Conservation (phyloP, 2,888 invertebrate genomes). For the Cetonia aurata region DNA sequence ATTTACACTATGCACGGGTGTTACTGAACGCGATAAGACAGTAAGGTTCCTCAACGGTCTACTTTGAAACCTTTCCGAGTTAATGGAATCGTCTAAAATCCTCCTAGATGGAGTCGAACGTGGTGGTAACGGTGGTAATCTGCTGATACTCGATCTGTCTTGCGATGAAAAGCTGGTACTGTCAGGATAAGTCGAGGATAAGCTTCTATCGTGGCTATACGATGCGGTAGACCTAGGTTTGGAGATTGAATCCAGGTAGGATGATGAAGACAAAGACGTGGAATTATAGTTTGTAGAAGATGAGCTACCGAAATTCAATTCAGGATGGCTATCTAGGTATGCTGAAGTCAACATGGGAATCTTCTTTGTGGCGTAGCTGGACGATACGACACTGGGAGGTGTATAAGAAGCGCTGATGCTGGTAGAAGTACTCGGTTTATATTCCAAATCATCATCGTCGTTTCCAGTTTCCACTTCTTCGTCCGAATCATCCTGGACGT, state of each 20-base stretch:
- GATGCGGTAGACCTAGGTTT: slow-evolving; percentile 38
- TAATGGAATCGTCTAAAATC: slow-evolving; percentile 56
- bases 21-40: slow-evolving; percentile 54
- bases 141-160: neutral
- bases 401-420: slow-evolving; percentile 13
- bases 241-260: slow-evolving; percentile 27
- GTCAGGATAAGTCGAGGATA: slow-evolving; percentile 4
- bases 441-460: slow-evolving; percentile 15
- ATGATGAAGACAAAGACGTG: slow-evolving; percentile 29
- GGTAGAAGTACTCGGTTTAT: slow-evolving; percentile 13
- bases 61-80: slow-evolving; percentile 56
- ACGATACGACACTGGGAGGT: neutral
- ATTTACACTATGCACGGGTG: slow-evolving; percentile 49
- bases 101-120: slow-evolving; percentile 52
- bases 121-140: slow-evolving; percentile 45
- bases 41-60: slow-evolving; percentile 65
- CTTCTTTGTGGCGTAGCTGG: slow-evolving; percentile 25
- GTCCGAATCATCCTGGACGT: slow-evolving; percentile 45
- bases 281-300: slow-evolving; percentile 31
- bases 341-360: slow-evolving; percentile 22
- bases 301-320: slow-evolving; percentile 25
- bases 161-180: no score
- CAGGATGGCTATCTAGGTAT: slow-evolving; percentile 34
- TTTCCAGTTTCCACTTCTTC: slow-evolving; percentile 33
- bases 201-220: slow-evolving; percentile 27